Evolutionary conservation across 2,888 invertebrate genomes (phyloP).

Genomic region (Hyalella azteca): DNA sequence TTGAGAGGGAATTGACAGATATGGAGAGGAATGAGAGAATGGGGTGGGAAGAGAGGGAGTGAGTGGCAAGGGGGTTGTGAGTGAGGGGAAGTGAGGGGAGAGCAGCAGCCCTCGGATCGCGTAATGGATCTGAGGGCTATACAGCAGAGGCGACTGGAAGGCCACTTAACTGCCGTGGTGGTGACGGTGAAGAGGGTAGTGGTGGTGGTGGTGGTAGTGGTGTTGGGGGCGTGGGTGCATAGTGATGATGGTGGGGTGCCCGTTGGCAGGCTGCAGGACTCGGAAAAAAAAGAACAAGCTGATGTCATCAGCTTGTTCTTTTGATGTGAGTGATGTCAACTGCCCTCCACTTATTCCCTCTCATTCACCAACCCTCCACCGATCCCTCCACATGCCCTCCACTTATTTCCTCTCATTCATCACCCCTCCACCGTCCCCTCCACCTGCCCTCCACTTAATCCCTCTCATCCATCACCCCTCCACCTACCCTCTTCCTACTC

Average conservation of each 20-base stretch:
- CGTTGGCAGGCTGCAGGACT: too few species aligned
- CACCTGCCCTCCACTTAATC: not conserved
- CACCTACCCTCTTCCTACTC: not conserved
- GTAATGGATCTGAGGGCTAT: not conserved
- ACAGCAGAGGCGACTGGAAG: not conserved
- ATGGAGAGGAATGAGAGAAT: not conserved
- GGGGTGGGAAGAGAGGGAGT: not conserved
- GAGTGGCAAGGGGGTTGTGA: not conserved
- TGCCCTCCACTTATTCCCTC: not conserved
- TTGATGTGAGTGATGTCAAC: not conserved
- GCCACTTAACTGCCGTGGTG: not conserved
- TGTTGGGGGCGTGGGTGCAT: too few species aligned
- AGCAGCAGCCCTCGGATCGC: not conserved
- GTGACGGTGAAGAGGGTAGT: not conserved
- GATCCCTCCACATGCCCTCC: not conserved
- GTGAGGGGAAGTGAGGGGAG: not conserved
- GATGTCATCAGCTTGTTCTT: too few species aligned
- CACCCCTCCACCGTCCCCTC: not conserved
- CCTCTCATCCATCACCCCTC: not conserved
- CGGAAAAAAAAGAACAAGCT: too few species aligned
- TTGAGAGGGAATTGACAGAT: too few species aligned
- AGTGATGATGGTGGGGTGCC: too few species aligned
- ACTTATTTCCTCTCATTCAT: not conserved
- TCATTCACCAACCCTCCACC: not conserved
- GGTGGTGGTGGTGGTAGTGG: not conserved